phyloP scores from a whole-genome alignment of 2,888 invertebrate species.

The Acanthosoma haemorrhoidale region DNA sequence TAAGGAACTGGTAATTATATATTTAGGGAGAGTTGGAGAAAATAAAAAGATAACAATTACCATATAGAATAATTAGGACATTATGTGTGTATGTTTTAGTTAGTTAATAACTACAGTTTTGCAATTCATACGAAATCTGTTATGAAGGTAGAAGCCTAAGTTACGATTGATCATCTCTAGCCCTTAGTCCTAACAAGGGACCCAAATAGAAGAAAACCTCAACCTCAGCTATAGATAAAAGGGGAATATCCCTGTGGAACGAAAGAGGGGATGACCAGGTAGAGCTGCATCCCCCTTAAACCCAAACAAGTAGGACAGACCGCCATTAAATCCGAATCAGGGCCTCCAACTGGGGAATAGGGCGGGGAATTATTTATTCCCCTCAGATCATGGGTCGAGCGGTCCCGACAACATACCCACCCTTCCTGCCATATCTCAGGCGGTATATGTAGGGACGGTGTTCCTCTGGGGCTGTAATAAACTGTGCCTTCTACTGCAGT shows the following conservation, averaged over 20 bases:
- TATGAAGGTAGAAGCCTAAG: too few relatives aligned
- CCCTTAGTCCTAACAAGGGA: neutral
- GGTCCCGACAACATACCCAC: neutral
- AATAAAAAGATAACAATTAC: too few relatives aligned
- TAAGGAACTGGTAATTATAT: too few relatives aligned
- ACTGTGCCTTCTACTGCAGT: neutral
- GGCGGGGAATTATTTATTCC: neutral
- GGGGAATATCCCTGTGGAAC: neutral
- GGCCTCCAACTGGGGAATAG: neutral
- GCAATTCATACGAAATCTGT: too few relatives aligned
- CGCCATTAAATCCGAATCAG: conserved; percentile 2
- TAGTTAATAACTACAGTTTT: too few relatives aligned
- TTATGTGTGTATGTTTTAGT: too few relatives aligned
- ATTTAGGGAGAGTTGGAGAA: too few relatives aligned
- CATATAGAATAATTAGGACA: too few relatives aligned
- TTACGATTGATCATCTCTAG: neutral
- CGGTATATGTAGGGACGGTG: neutral
- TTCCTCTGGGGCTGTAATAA: neutral
- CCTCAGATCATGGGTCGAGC: neutral
- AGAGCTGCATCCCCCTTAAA: too few relatives aligned
- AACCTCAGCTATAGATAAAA: neutral
- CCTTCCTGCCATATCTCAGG: neutral
- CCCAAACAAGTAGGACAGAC: neutral
- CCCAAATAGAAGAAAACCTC: too few relatives aligned
- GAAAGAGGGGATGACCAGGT: too few relatives aligned